Evolutionary conservation across 37 sponge, comb jelly and placozoan species (phyloP), one percentile per base, ranked within the genome.

Genomic region (Chondrilla cf. caribensis): DNA sequence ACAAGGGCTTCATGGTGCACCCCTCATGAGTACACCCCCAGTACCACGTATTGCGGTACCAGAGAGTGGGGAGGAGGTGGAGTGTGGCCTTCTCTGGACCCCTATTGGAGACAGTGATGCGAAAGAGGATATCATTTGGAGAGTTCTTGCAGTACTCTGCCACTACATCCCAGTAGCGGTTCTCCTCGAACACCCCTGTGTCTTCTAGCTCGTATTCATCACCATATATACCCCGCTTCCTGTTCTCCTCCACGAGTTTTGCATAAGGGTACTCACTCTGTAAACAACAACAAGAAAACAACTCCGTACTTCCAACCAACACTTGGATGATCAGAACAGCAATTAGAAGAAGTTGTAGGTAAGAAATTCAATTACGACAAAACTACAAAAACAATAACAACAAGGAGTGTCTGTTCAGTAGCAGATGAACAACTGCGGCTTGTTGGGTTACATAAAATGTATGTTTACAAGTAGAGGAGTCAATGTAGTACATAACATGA

Each of bases 11-110:
- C 75, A 71, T 78, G 11, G 95, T 89, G 77, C 95, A 94, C 6
- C 97, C 97, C 78, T 97, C 97, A 60, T 95, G 96, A 35, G 88
- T 83, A 83, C 95, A 96, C 29, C 97, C 97, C 97, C 97, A 97
- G 62, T 94, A 89, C 97, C 97, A 97, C 54, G 95, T 94, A 62
- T 97, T 97, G 14, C 97, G 83, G 78, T 94, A 97, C 97, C 97
- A 97, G 29, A 97, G 90, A 14, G 95, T 94, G 5, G 97, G 97
- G 25, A 97, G 88, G n/a, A 97, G 82, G 58, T 94, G 95, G 54
- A 97, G 70, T 6, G 72, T 41, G 31, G 89, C 86, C 60, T 86
- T 65, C 47, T 87, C 87, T 2, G 83, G 58, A 8, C 90, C 91
- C 9, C 97, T 90, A 76, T 97, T 97, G 32, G 64, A 60, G 54